Percentiles rank a stretch among this genome's conserved stretches.
These are phyloP conservation scores for Poecile montanus DNA, from an alignment of 2,797 vertebrate genomes.

Conservation along the genomic window DNA sequence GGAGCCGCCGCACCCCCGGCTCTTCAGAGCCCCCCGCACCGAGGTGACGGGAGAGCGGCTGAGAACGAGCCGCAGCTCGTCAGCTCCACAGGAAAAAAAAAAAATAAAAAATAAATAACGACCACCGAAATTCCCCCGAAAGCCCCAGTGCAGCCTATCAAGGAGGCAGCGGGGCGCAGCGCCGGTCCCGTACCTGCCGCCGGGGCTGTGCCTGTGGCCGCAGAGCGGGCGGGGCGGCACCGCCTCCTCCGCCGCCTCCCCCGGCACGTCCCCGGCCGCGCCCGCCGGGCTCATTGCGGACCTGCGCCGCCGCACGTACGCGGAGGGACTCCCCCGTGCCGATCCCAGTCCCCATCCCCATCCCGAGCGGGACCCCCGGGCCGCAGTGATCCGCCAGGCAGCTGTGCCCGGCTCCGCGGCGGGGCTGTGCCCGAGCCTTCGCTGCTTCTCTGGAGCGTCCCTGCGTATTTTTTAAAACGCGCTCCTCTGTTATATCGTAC, in stretches of 20 bases:
- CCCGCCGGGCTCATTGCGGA: slow-evolving; percentile 16
- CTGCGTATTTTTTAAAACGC: accelerated
- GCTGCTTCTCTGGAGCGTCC: not conserved
- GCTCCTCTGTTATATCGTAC: accelerated
- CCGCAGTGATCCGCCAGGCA: accelerated
- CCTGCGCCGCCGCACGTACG: slow-evolving; percentile 1
- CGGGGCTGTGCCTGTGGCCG: not conserved
- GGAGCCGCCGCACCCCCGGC: not conserved
- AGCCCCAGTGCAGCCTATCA: accelerated
- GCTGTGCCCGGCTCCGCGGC: not conserved
- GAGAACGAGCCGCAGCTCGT: not conserved
- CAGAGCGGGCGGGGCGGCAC: not conserved
- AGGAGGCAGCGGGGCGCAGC: not conserved
- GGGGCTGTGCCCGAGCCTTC: not conserved
- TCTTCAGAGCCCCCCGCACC: not conserved
- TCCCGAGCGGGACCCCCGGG: not conserved
- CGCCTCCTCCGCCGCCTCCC: not conserved
- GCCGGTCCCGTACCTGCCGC: not conserved
- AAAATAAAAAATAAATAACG: no score
- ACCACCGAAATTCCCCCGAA: accelerated
- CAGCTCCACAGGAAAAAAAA: not conserved
- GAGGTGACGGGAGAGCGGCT: not conserved
- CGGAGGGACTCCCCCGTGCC: not conserved
- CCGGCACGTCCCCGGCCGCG: not conserved
- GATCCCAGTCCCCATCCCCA: not conserved